Evolutionary conservation across 1,140 invertebrate genomes (phyloP), one percentile per base, ranked within the genome.

Genomic region (Trissolcus basalis): DNA sequence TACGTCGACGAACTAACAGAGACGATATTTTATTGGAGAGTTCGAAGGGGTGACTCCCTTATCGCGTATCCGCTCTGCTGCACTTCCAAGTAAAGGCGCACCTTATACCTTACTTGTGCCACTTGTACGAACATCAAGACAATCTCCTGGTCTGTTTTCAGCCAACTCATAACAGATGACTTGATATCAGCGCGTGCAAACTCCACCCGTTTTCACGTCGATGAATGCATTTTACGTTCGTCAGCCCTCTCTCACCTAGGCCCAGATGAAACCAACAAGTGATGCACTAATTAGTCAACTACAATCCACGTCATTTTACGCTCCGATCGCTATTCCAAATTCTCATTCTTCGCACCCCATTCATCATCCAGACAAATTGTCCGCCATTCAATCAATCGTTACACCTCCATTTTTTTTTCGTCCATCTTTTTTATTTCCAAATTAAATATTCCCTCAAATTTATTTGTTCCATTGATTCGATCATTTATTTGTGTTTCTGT

Each of bases 1-100:
- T 41, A 77, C 64, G 53, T 60, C 76, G 72, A 58, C 51, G 64
- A 74, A 51, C 76, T 63, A 74, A 76, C 60, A 58, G 60, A 73
- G 54, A 44, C 54, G 61, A 70, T 58, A 76, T 73, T 63, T 65
- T 67, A 64, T 73, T 69, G 56, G 58, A 74, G 64, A 64, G 19
- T 65, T 65, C 63, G 50, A 65, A 80, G 71, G 76, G 82, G 78
- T 82, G 81, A 83, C 81, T 82, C 84, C 86, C 84, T 87, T 87
- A 87, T 87, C 85, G 81, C 78, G 75, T 85, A 75, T 82, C 76
- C 83, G 83, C 86, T 86, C 80, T 81, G 80, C 79, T 86, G 85
- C 79, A 80, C 80, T 83, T 83, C 77, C 80, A 73, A 80, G 79
- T 82, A 80, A 84, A 81, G 80, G 76, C 19, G 19, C 81, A 74